Base-by-base conservation (phyloP, 2,797 vertebrate species). In the Poeciliopsis gracilis region DNA sequence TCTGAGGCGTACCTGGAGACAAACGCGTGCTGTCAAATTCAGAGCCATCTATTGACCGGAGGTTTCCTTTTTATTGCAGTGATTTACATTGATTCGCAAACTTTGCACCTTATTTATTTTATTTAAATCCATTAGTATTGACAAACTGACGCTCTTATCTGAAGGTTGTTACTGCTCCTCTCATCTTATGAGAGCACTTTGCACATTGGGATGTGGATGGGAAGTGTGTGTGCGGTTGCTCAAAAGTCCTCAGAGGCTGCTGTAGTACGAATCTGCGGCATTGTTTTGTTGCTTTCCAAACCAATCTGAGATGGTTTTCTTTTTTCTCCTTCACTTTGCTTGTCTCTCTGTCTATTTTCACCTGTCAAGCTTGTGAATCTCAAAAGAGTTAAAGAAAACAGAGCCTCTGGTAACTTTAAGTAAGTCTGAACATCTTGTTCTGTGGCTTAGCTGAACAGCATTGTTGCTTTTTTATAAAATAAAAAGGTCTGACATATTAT, bases 291-390 rank as follows among this genome's bases (percentile, higher is more conserved):
- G 72, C 77, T 23, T 33, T 57, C 47, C 69, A 75, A 77, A 85
- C 16, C 16, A 82, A 28, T 33, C 33, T 73, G 73, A 41, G 30
- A 73, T 73, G 82, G 10, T 46, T 69, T 53, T 82, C 45, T 28
- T 74, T 51, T 84, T 53, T 66, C 12, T 53, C 41, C 55, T 43
- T 74, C 45, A 71, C 47, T 63, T 33, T 41, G 11, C 70, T 0
- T 61, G 49, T 63, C 28, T 63, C 20, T 20, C 7, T 82, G 25
- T 77, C 47, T 71, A 75, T 73, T 41, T 67, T 41, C 43, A 49
- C 55, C 46, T 81, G 78, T 80, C 45, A 80, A 77, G 66, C 70
- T 25, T 49, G 72, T 61, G 55, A 46, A 81, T 76, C 79, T 91
- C 75, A 81, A 72, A 59, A 46, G 74, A 77, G 77, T 81, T 79